Evolutionary conservation across 2,113 vertebrate genomes (phyloP).

Genomic region (Saguinus midas): DNA sequence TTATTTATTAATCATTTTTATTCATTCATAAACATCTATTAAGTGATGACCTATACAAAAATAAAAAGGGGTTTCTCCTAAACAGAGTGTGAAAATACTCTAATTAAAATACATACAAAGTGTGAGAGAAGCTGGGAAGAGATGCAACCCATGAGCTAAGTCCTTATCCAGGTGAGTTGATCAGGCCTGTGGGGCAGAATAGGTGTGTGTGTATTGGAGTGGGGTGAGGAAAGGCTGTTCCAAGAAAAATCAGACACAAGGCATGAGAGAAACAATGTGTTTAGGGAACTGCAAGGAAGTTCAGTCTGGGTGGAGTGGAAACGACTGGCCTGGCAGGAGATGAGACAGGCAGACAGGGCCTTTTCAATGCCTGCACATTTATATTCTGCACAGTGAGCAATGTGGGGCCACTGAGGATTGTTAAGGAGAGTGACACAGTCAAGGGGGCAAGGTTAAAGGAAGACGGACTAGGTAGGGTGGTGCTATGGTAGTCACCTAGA

Average conservation of each 20-base stretch:
- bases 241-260: neutral
- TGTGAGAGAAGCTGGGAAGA: neutral
- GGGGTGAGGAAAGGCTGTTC: neutral
- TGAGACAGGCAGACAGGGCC: neutral
- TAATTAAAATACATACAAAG: neutral
- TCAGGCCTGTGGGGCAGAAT: neutral
- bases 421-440: neutral
- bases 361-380: neutral
- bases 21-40: neutral
- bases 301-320: neutral
- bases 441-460: neutral
- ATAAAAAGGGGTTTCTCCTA: neutral
- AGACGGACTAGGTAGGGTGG: neutral
- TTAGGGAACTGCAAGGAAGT: neutral
- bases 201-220: neutral
- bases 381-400: neutral
- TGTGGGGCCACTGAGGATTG: neutral
- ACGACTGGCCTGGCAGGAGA: neutral
- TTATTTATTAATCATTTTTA: conserved; percentile 23
- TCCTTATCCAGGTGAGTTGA: neutral
- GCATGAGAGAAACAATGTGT: neutral
- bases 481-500: neutral
- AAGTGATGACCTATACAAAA: neutral
- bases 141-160: neutral
- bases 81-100: neutral